Evolutionary conservation across 1,140 invertebrate species (phyloP).

Genomic region (Aphelinus certus): DNA sequence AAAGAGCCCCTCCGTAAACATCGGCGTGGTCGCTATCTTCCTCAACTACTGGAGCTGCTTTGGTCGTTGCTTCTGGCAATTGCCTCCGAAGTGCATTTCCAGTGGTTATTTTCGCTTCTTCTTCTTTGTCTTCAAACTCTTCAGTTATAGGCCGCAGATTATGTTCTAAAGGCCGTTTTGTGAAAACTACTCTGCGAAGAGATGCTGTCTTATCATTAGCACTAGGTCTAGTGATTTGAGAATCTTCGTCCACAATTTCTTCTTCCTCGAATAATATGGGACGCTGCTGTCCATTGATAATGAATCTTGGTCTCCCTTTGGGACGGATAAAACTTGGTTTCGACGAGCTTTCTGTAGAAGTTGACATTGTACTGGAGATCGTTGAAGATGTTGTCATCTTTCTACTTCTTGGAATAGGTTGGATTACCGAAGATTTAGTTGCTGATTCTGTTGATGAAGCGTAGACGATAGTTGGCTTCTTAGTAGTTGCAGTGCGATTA

Average conservation of each 20-base stretch:
- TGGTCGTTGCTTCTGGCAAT: slow-evolving; percentile 63
- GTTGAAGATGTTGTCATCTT: slow-evolving; percentile 52
- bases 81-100: slow-evolving; percentile 70
- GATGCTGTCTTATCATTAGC: slow-evolving; percentile 51
- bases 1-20: slow-evolving; percentile 72
- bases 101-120: slow-evolving; percentile 51
- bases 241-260: slow-evolving; percentile 53
- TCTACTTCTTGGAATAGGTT: slow-evolving; percentile 70
- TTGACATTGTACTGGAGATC: slow-evolving; percentile 51
- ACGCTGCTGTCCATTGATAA: slow-evolving; percentile 60
- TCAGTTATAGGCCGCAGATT: slow-evolving; percentile 57
- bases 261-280: slow-evolving; percentile 56
- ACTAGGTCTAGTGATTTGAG: slow-evolving; percentile 58
- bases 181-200: slow-evolving; percentile 59
- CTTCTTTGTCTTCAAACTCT: slow-evolving; percentile 59
- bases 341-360: slow-evolving; percentile 50
- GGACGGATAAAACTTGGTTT: slow-evolving; percentile 49
- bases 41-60: slow-evolving; percentile 50
- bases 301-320: slow-evolving; percentile 55
- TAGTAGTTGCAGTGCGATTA: slow-evolving; percentile 55
- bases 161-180: slow-evolving; percentile 62
- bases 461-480: slow-evolving; percentile 56
- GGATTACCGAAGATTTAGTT: slow-evolving; percentile 69
- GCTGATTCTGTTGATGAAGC: slow-evolving; percentile 63
- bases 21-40: slow-evolving; percentile 70